These are phyloP conservation scores for Agrilus mali DNA, from an alignment of 2,888 invertebrate genomes.

Conservation along the genomic window DNA sequence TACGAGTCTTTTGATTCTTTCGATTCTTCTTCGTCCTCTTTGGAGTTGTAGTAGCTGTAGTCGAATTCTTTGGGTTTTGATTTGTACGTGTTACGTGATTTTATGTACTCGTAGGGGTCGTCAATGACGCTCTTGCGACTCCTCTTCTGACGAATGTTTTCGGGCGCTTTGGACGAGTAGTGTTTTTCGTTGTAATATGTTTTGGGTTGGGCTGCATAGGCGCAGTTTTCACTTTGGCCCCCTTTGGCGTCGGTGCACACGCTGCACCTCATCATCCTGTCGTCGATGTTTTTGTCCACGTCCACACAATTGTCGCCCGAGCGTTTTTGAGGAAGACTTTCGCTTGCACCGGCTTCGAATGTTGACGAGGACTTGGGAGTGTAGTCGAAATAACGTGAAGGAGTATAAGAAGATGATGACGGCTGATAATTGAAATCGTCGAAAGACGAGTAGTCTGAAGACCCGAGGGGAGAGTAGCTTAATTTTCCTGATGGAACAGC, in stretches of 20 bases:
- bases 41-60: conserved; percentile 30
- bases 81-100: conserved; percentile 31
- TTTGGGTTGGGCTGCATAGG: conserved; percentile 38
- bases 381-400: conserved; percentile 27
- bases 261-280: conserved; percentile 36
- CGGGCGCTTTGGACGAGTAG: conserved; percentile 30
- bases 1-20: conserved; percentile 18
- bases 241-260: conserved; percentile 42
- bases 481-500: conserved; percentile 26
- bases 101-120: conserved; percentile 41
- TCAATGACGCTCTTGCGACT: conserved; percentile 15
- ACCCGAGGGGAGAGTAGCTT: conserved; percentile 12
- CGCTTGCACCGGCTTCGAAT: conserved; percentile 17
- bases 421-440: conserved; percentile 12
- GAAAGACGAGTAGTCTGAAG: conserved; percentile 16
- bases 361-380: conserved; percentile 5
- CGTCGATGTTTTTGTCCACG: conserved; percentile 39
- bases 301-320: conserved; percentile 44
- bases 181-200: conserved; percentile 29
- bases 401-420: conserved; percentile 22
- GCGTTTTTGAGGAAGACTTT: conserved; percentile 4
- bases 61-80: conserved; percentile 42
- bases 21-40: conserved; percentile 22
- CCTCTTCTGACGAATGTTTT: conserved; percentile 32
- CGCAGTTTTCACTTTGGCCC: conserved; percentile 44